Conservation (phyloP, 1,140 invertebrate genomes). For the Achroia grisella region DNA sequence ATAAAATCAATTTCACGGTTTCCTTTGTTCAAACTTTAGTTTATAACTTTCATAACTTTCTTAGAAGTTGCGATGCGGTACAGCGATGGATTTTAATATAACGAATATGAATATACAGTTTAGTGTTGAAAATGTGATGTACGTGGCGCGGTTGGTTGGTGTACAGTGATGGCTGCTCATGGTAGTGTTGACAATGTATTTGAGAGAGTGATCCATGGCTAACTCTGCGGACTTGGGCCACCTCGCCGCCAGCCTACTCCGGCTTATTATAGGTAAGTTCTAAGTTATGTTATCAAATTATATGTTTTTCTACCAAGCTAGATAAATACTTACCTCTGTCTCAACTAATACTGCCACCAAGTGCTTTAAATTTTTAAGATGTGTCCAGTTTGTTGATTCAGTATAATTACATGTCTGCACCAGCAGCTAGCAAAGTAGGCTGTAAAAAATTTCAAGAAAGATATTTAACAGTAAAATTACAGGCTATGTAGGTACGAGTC, state of each 20-base stretch:
- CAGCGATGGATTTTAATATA: conserved; percentile 1
- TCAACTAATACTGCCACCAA: no score
- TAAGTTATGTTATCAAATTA: no score
- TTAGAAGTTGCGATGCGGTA: background rate
- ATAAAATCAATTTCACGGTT: background rate
- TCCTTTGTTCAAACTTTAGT: conserved; percentile 9
- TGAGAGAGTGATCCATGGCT: conserved; percentile 62
- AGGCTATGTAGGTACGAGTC: no score
- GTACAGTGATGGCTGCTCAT: conserved; percentile 39
- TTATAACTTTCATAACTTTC: background rate
- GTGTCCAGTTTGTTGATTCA: no score
- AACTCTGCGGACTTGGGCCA: conserved; percentile 67
- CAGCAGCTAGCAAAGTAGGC: no score
- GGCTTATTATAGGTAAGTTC: conserved; percentile 70
- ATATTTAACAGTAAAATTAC: no score
- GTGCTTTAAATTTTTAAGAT: no score
- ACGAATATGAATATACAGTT: conserved; percentile 1
- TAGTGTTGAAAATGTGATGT: conserved; percentile 12
- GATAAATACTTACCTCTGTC: no score
- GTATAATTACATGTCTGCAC: no score
- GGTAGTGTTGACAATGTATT: conserved; percentile 24
- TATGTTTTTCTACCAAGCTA: no score
- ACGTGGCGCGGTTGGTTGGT: conserved; percentile 13
- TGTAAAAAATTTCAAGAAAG: no score
- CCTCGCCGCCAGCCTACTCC: conserved; percentile 67